These are phyloP conservation scores for Cottus gobio DNA, from an alignment of 2,113 vertebrate genomes.

Conservation along the genomic window DNA sequence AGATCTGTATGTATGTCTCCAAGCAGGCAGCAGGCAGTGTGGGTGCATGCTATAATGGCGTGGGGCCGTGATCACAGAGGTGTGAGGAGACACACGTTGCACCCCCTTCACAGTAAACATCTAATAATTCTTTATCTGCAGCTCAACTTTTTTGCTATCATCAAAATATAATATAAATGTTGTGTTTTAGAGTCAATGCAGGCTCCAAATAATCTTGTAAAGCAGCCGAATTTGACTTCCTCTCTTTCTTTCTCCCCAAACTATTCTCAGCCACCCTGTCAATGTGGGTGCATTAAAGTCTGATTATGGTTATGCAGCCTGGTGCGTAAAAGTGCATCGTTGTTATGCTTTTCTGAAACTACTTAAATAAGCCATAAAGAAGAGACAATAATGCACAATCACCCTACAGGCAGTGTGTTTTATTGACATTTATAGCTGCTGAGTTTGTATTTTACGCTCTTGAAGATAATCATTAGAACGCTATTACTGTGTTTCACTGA, in stretches of 20 bases:
- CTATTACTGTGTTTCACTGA: slow-evolving; percentile 12
- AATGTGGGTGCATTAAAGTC: slow-evolving; percentile 20
- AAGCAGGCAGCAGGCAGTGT: slow-evolving; percentile 4
- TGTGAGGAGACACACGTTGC: slow-evolving; percentile 20
- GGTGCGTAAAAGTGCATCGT: neutral
- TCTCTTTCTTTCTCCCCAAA: neutral
- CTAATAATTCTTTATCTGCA: slow-evolving; percentile 10
- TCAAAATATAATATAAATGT: slow-evolving; percentile 14
- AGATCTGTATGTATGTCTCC: neutral
- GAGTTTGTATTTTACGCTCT: slow-evolving; percentile 27
- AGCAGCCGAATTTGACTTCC: slow-evolving; percentile 17
- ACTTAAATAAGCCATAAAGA: slow-evolving; percentile 22
- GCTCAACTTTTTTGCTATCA: slow-evolving; percentile 20
- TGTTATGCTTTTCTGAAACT: slow-evolving; percentile 14
- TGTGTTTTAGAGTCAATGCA: neutral
- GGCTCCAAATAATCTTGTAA: neutral
- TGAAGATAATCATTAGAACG: slow-evolving; percentile 32
- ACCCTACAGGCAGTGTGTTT: slow-evolving; percentile 16
- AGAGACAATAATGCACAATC: slow-evolving; percentile 34
- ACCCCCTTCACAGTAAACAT: slow-evolving; percentile 19
- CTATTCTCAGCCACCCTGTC: neutral
- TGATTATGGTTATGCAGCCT: slow-evolving; percentile 12
- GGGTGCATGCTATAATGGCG: slow-evolving; percentile 15
- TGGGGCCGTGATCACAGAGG: neutral
- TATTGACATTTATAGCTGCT: slow-evolving; percentile 56